A percentile compares a stretch with the other conserved stretches of the same genome.
These are phyloP conservation scores for Anableps anableps DNA, from an alignment of 2,797 vertebrate genomes.

Conservation along the genomic window DNA sequence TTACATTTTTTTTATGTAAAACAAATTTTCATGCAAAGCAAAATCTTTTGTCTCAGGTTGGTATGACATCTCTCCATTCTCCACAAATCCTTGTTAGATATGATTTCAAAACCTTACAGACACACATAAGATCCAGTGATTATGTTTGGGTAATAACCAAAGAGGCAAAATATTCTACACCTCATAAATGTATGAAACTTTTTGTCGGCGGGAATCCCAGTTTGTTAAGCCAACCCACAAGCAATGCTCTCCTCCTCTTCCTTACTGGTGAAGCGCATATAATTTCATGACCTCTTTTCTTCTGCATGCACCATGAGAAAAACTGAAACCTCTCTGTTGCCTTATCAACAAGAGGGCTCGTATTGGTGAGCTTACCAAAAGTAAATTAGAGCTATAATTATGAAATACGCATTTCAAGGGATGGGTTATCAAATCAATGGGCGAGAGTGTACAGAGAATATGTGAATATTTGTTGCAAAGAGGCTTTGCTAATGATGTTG, in stretches of 20 bases:
- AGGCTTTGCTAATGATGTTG: constrained; percentile 43
- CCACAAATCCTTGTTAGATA: constrained; percentile 69
- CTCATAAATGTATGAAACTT: constrained; percentile 79
- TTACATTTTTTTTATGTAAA: background rate
- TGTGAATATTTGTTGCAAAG: constrained; percentile 21
- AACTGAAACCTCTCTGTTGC: constrained; percentile 46
- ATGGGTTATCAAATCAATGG: constrained; percentile 24
- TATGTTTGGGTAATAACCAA: constrained; percentile 70
- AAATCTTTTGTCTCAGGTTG: constrained; percentile 31
- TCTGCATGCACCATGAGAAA: constrained; percentile 47
- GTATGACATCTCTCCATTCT: constrained; percentile 41
- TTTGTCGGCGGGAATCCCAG: constrained; percentile 34
- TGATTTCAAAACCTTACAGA: constrained; percentile 69
- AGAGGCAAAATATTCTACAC: constrained; percentile 78
- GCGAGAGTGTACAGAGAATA: constrained; percentile 10
- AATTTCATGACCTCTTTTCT: constrained; percentile 75
- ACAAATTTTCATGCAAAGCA: constrained; percentile 37
- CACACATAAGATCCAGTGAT: constrained; percentile 62
- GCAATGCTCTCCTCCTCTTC: constrained; percentile 30
- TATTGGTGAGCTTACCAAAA: constrained; percentile 29
- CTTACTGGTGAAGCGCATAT: constrained; percentile 71
- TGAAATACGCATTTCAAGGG: constrained; percentile 14
- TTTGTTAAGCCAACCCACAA: background rate
- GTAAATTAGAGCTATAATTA: constrained; percentile 18
- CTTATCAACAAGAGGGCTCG: constrained; percentile 38